Conservation (phyloP, 2,113 vertebrate species). For the Salminus brasiliensis region DNA sequence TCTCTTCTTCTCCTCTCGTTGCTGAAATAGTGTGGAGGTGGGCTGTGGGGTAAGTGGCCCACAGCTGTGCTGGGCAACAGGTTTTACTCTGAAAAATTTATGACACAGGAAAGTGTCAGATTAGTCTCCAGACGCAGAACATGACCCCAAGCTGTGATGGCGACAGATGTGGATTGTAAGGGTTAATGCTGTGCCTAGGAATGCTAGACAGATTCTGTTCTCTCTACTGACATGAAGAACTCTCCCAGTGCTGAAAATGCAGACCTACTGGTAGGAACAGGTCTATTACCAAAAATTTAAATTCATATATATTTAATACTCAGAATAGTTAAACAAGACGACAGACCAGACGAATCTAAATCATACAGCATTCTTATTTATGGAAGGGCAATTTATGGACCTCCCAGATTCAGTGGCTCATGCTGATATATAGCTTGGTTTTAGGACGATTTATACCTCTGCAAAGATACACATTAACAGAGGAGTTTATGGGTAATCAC, state of each 20-base stretch:
- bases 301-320: no score
- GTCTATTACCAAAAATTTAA: no score
- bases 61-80: slow-evolving; percentile 58
- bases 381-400: not conserved
- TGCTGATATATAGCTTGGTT: not conserved
- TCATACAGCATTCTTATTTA: no score
- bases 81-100: slow-evolving; percentile 38
- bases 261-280: not conserved
- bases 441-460: no score
- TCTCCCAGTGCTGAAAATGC: not conserved
- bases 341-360: no score
- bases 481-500: no score
- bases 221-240: slow-evolving; percentile 20
- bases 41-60: slow-evolving; percentile 23
- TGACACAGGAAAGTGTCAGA: slow-evolving; percentile 24
- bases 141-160: slow-evolving; percentile 12
- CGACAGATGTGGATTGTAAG: not conserved
- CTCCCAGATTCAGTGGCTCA: not conserved
- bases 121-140: slow-evolving; percentile 23
- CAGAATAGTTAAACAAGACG: no score
- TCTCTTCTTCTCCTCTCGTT: slow-evolving; percentile 59
- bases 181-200: slow-evolving; percentile 18
- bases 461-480: no score
- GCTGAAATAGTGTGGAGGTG: slow-evolving; percentile 42
- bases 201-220: not conserved